Conservation (phyloP, 2,113 vertebrate genomes). For the Rattus norvegicus region DNA sequence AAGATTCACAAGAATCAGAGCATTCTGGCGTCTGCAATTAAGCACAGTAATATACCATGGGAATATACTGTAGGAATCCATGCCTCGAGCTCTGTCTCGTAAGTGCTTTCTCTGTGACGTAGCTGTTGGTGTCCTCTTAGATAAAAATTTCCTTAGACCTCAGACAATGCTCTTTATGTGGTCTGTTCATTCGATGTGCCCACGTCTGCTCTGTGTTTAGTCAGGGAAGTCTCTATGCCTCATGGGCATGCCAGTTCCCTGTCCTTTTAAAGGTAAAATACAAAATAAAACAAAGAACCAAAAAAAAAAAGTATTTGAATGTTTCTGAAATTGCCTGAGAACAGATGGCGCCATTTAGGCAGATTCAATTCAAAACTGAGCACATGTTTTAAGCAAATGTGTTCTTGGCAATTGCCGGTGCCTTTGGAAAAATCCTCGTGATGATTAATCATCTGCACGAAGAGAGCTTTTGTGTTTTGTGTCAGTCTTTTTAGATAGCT, state of each 20-base stretch:
- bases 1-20: conserved; percentile 31
- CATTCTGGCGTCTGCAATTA: conserved; percentile 72
- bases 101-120: conserved; percentile 79
- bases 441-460: conserved; percentile 62
- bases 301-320: conserved; percentile 46
- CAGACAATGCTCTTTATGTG: conserved; percentile 55
- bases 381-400: conserved; percentile 76
- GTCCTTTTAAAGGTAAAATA: conserved; percentile 74
- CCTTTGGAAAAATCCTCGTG: conserved; percentile 62
- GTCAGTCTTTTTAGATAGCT: background rate
- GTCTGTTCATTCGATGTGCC: conserved; percentile 9
- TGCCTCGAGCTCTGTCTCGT: conserved; percentile 72
- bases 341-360: conserved; percentile 80
- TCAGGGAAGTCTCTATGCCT: conserved; percentile 51
- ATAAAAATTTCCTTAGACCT: conserved; percentile 68
- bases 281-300: too few relatives aligned
- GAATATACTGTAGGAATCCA: background rate
- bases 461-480: conserved; percentile 37
- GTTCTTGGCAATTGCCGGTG: conserved; percentile 64
- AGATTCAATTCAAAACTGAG: conserved; percentile 74
- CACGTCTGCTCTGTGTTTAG: conserved; percentile 45
- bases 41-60: conserved; percentile 23
- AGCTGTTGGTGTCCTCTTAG: conserved; percentile 67
- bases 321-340: conserved; percentile 68
- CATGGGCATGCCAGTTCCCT: background rate